Percentiles rank a stretch among this genome's conserved stretches.
Evolutionary conservation across 2,888 invertebrate genomes (phyloP).

Genomic region (Bursaphelenchus okinawaensis): DNA sequence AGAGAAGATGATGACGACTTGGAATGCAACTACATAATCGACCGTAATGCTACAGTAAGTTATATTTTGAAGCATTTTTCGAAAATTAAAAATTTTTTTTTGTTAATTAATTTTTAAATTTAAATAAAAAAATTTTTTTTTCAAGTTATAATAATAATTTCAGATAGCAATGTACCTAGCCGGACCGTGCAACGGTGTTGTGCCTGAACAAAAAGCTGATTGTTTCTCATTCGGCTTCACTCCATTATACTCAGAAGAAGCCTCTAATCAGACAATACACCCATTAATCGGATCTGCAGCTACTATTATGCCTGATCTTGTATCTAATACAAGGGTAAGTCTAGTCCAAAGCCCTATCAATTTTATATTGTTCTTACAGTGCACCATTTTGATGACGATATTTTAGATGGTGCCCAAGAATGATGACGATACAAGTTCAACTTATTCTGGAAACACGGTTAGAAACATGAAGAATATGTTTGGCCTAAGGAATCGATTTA

Average conservation of each 20-base stretch:
- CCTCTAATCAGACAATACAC: conserved; percentile 20
- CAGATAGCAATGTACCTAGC: conserved; percentile 1
- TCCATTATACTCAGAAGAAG: conserved; percentile 27
- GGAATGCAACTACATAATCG: conserved; percentile 27
- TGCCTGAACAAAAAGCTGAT: conserved; percentile 23
- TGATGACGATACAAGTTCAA: background rate
- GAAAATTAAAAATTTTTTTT: no score
- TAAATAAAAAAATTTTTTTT: background rate
- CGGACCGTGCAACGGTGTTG: background rate
- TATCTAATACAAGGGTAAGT: background rate
- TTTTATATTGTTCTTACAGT: background rate
- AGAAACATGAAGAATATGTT: background rate
- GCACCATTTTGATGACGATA: no score
- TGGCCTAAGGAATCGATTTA: background rate
- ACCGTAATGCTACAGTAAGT: conserved; percentile 22
- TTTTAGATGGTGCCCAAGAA: conserved; percentile 2
- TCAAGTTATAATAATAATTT: background rate
- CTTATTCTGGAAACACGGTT: background rate
- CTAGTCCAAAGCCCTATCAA: background rate
- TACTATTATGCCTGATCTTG: background rate
- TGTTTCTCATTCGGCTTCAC: conserved; percentile 16
- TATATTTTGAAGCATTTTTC: no score
- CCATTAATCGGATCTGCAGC: conserved; percentile 25
- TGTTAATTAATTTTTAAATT: no score
- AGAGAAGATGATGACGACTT: conserved; percentile 16